Evolutionary conservation across 1,140 invertebrate genomes (phyloP), one percentile per base, ranked within the genome.

Genomic region (Choristoneura fumiferana): DNA sequence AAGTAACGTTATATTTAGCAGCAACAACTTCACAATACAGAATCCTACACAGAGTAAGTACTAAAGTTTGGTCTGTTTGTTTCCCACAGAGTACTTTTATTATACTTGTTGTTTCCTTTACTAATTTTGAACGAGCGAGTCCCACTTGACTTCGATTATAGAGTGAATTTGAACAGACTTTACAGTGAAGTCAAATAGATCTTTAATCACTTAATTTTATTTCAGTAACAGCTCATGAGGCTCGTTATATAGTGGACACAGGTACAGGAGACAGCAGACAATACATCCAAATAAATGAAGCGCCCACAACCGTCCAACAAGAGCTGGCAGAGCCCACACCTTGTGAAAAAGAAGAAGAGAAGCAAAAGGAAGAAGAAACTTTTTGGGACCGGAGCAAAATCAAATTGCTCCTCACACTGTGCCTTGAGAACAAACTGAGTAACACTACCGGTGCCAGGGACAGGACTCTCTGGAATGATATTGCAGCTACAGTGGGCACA

Each of bases 331-430:
- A 58, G 15, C 34, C 49, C 8, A 4, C 14, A 14, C n/a, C 9
- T 6, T 55, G 22, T 52, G 60, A 65, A 13, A 76, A 71, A 39
- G 71, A 74, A 58, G 38, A 35, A 10, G 12, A 59, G 6, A 60
- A 60, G 13, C 29, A 43, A 3, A 78, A 72, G 59, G 69, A 75
- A 39, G 70, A 76, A 35, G 75, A 79, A 8, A 71, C 64, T 29
- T 86, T 87, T 54, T 89, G 86, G 86, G 80, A 89, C 35, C 64
- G 73, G 57, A 76, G 75, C 53, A 87, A 86, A 80, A 69, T 84
- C 4, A 81, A 77, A 65, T 14, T 71, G 4, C 66, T 89, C 1
- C 69, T 89, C 1, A 76, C 68, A 12, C 56, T 84, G 1, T 84
- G 85, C 15, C 60, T 79, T 14, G 76, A 87, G 18, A 71, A 70